phyloP scores from a whole-genome alignment of 2,888 invertebrate genomes.

The Lamellibrachia satsuma region DNA sequence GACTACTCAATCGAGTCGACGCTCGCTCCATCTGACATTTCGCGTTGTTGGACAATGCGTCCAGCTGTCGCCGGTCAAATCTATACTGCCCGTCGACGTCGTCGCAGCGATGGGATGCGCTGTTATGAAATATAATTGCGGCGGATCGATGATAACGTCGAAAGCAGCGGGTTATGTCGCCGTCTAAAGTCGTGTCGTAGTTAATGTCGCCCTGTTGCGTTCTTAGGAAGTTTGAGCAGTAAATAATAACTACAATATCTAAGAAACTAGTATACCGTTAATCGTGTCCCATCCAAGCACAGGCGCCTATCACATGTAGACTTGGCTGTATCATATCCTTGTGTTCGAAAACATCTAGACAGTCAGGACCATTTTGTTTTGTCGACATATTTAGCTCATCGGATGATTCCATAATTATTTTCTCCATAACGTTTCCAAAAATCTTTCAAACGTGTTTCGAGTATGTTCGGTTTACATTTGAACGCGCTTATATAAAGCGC shows the following conservation, averaged over 20 bases:
- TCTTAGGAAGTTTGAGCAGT: no score
- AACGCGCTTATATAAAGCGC: no score
- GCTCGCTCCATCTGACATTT: background rate
- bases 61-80: background rate
- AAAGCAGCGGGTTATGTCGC: background rate
- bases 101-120: background rate
- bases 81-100: background rate
- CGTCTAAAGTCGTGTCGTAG: background rate
- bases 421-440: background rate
- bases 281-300: no score
- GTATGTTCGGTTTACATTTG: background rate
- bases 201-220: no score
- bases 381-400: background rate
- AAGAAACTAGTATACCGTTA: no score
- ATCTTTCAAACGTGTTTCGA: background rate
- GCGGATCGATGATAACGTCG: background rate
- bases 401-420: background rate
- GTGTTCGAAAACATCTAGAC: no score
- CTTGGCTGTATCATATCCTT: no score
- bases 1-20: background rate
- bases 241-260: no score
- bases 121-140: slow-evolving; percentile 1
- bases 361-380: no score
- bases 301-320: no score
- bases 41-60: background rate